These are phyloP conservation scores for Meriones unguiculatus DNA, from an alignment of 2,113 vertebrate genomes.

Conservation along the genomic window DNA sequence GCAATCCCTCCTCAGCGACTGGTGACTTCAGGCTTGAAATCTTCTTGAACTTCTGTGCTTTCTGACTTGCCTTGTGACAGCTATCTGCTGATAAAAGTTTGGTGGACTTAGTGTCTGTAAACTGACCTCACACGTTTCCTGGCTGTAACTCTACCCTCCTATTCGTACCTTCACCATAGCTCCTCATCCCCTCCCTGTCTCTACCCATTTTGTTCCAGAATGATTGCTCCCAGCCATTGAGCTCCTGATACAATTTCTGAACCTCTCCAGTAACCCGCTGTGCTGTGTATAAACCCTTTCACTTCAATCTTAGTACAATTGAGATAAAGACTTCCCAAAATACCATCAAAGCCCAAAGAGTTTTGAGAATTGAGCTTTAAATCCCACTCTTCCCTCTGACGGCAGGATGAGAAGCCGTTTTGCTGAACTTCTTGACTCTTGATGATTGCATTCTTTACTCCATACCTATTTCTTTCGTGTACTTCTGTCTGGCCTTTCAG, in stretches of 20 bases:
- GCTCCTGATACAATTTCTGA: conserved; percentile 29
- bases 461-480: background rate
- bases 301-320: background rate
- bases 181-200: background rate
- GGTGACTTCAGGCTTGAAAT: background rate
- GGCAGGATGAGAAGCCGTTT: background rate
- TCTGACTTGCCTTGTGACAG: background rate
- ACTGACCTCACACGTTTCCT: background rate
- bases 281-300: conserved; percentile 48
- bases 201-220: conserved; percentile 22
- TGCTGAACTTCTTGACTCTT: conserved; percentile 5
- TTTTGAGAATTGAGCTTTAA: conserved; percentile 48
- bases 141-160: no score
- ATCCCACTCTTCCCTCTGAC: background rate
- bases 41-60: background rate
- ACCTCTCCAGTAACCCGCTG: conserved; percentile 17
- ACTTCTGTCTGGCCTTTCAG: background rate
- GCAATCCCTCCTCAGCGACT: background rate
- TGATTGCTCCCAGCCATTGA: background rate
- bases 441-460: background rate
- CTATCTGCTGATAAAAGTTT: background rate
- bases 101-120: background rate
- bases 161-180: background rate
- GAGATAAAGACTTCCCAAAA: conserved; percentile 62
- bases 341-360: background rate